Evolutionary conservation across 2,797 vertebrate species (phyloP), one percentile per base, ranked within the genome.

Genomic region (Notoglanidium macrostoma): DNA sequence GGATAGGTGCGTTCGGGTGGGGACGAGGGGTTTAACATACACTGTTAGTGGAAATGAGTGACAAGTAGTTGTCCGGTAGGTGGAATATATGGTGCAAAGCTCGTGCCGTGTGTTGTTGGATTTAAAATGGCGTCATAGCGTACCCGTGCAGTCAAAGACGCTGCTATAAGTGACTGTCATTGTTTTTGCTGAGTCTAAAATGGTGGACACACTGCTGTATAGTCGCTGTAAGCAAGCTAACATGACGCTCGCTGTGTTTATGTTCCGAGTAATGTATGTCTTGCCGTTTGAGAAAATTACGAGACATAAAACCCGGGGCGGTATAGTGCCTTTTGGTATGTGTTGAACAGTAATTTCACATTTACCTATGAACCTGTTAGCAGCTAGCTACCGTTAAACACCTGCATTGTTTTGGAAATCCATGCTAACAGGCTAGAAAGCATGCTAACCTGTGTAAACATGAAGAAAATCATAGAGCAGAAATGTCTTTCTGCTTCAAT

Each of bases 171-270:
- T 72, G 73, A 85, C 85, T 91, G 90, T 91, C 88, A 90, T 92
- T 91, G 90, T 92, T 92, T 84, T 85, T 86, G 65, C 89, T 88
- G 85, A 88, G 77, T 87, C 84, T 92, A 93, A 92, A 92, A 92
- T 92, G 91, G 92, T 90, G 92, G 91, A 91, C 89, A 67, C 89
- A 67, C 49, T 17, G 82, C 78, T 83, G 72, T 49, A 83, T 9
- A 59, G 49, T 19, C 23, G 32, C 61, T 72, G 82, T n/a, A 80
- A 7, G 74, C 67, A 73, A 3, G 10, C 63, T 40, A 19, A 79
- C 55, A 46, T 15, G 10, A 59, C 57, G 57, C 59, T 63, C 49
- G 57, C 59, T 61, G 51, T 10, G 44, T 77, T 76, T 44, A 57
- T n/a, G 12, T 61, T 32, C 10, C 12, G 8, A 40, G 32, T 44